Base-by-base conservation (phyloP, 1,140 invertebrate species). In the Ctenoplectra terminalis region DNA sequence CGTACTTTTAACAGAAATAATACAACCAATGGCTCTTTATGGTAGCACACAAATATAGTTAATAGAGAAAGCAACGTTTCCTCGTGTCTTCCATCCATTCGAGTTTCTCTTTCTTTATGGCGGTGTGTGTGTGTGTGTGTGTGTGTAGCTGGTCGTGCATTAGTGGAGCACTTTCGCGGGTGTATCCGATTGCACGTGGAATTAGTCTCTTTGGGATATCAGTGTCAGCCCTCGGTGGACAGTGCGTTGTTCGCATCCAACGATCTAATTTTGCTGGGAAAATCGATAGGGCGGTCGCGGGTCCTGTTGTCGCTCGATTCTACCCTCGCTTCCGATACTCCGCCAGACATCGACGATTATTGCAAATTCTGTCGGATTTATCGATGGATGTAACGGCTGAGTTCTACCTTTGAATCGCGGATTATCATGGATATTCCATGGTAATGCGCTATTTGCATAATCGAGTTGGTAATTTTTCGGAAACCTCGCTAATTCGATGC, bases 341-440 rank as follows among this genome's bases (percentile, higher is more conserved):
- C 20, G 37, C 34, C 50, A 67, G 37, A 46, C 74, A 77, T 56
- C 40, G 13, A 46, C 74, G 74, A 76, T 76, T 58, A 69, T 77
- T 69, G 74, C 74, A 20, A 77, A 77, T 77, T 77, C 75, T 77
- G 13, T 23, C 50, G 64, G 40, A 77, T 77, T 77, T 77, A 77
- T 58, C 64, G 40, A 37, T 31, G 61, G 48, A 56, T n/a, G 23
- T 34, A 34, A 43, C 56, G 9, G 5, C 2, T n/a, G 5, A 13
- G n/a, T 56, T 31, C 74, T 17, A 56, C 52, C 31, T 40, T 46
- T 9, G n/a, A 64, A 17, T 52, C 37, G 37, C 29, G n/a, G 37
- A 46, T 69, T 26, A 69, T 52, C 37, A 11, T 31, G 26, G 37
- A 46, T 46, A n/a, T 37, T 26, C 15, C 50, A 6, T 9, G 50